Conservation (phyloP, 2,797 vertebrate genomes). For the Syncerus caffer region DNA sequence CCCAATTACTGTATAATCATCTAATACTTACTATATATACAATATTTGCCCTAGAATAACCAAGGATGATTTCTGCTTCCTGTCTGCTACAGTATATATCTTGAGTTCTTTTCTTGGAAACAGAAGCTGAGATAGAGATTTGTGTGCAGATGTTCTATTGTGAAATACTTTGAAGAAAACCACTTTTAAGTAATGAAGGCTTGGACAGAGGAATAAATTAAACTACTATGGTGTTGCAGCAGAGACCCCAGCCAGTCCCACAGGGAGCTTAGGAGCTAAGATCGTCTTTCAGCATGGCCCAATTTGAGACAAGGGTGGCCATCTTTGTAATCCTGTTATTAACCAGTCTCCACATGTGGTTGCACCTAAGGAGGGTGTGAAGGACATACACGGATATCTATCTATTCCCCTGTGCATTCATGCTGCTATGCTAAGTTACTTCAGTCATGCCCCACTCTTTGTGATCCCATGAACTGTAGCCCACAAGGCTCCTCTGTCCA, state of each 20-base stretch:
- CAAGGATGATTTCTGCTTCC: background rate
- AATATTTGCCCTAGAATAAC: background rate
- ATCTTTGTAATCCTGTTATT: background rate
- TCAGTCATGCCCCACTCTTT: background rate
- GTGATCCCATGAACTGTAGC: background rate
- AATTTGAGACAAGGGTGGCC: background rate
- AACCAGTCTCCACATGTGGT: background rate
- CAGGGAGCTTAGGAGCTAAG: background rate
- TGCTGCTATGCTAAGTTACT: background rate
- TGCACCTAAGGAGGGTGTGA: background rate
- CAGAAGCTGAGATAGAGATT: background rate
- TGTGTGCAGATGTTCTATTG: background rate
- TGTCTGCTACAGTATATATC: background rate
- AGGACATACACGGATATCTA: background rate
- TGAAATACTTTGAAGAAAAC: background rate
- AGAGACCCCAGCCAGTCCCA: background rate
- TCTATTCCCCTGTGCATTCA: accelerated
- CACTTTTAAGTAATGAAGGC: background rate
- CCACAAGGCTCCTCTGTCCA: background rate
- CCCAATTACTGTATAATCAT: background rate
- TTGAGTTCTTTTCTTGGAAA: background rate
- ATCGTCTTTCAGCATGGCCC: background rate
- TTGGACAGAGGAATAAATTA: background rate
- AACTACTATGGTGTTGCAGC: background rate
- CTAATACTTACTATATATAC: background rate